phyloP scores from a whole-genome alignment of 2,113 vertebrate species.

The Macrotis lagotis region DNA sequence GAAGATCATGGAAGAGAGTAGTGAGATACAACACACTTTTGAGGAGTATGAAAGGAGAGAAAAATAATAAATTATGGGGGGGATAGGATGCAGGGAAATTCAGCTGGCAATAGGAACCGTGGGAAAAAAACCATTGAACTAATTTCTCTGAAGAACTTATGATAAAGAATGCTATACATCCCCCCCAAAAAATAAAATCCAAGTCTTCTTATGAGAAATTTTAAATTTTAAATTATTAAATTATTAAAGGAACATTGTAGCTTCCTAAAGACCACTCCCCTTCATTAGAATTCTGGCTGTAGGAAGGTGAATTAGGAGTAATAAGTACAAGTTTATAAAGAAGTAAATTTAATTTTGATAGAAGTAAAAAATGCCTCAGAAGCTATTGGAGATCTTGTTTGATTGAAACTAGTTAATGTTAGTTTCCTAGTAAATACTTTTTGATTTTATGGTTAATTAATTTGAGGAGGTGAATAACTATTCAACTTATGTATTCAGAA shows the following conservation, averaged over 20 bases:
- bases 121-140: no score
- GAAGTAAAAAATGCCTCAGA: background rate
- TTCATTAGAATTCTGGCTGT: background rate
- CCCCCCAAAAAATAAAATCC: background rate
- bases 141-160: no score
- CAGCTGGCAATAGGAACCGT: no score
- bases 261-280: background rate
- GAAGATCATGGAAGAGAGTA: no score
- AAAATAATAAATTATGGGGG: no score
- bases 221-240: no score
- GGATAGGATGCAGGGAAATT: no score
- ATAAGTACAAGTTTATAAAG: background rate
- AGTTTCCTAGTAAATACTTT: background rate
- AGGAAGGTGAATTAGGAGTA: background rate
- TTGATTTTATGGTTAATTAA: background rate
- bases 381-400: background rate
- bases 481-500: no score
- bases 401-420: background rate
- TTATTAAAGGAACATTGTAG: background rate
- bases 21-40: no score
- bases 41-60: no score
- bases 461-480: background rate
- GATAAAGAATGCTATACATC: no score
- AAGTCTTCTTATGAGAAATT: background rate
- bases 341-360: background rate